Evolutionary conservation across 1,140 invertebrate genomes (phyloP).

Genomic region (Sogatella furcifera): DNA sequence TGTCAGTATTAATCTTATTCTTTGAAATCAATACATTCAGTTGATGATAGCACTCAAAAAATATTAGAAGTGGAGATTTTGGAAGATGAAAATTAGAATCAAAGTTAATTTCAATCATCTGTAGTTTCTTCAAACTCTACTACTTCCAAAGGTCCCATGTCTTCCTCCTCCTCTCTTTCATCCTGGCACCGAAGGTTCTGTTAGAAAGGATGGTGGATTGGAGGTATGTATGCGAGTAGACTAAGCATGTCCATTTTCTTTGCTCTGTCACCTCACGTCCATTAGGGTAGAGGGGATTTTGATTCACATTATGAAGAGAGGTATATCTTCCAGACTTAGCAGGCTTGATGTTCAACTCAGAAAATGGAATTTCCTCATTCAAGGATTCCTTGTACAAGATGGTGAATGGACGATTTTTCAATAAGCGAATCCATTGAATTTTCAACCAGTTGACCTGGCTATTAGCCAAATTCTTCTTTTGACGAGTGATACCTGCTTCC

Average conservation of each 20-base stretch:
- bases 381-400: conserved; percentile 9
- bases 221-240: conserved; percentile 15
- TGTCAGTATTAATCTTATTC: no score
- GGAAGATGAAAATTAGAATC: no score
- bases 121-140: no score
- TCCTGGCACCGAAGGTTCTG: conserved; percentile 3
- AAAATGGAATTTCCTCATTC: conserved; percentile 5
- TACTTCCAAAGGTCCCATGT: no score
- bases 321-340: conserved; percentile 1
- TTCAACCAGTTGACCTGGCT: conserved; percentile 17
- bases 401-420: conserved; percentile 17
- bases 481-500: background rate
- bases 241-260: conserved; percentile 10
- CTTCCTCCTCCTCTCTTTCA: no score
- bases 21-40: no score
- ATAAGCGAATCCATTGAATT: conserved; percentile 21
- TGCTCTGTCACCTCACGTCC: background rate
- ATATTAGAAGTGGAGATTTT: no score
- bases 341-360: conserved; percentile 1
- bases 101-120: no score
- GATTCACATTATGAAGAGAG: background rate
- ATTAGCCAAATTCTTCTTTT: conserved; percentile 7
- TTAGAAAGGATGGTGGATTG: conserved; percentile 12
- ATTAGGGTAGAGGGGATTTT: background rate
- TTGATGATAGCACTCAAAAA: no score